phyloP scores from a whole-genome alignment of 2,888 invertebrate species.

The Nephrotoma guestfalica region DNA sequence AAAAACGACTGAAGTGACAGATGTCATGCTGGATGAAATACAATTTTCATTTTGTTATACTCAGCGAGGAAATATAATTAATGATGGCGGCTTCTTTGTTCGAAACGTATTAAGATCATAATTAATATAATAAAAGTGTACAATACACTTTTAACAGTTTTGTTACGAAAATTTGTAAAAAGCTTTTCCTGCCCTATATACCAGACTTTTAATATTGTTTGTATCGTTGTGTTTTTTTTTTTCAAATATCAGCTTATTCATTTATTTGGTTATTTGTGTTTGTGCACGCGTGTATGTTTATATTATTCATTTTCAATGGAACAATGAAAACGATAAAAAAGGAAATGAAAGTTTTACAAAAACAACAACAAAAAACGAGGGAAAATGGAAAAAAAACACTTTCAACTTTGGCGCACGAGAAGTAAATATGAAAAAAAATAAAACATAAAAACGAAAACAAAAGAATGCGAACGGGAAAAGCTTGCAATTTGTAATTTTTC shows the following conservation, averaged over 20 bases:
- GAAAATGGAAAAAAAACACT: background rate
- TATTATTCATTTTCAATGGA: background rate
- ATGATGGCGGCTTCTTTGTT: background rate
- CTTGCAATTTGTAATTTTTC: background rate
- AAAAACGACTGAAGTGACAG: background rate
- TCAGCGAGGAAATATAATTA: background rate
- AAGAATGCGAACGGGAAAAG: background rate
- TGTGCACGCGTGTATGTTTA: background rate
- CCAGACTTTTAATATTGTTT: background rate
- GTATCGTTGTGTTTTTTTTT: background rate
- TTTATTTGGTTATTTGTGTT: background rate
- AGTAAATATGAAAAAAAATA: too few relatives aligned
- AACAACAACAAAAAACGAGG: background rate
- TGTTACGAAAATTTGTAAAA: background rate
- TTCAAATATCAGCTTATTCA: background rate
- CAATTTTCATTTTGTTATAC: background rate
- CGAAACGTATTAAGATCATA: background rate
- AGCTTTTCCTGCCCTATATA: background rate
- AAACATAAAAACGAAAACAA: background rate
- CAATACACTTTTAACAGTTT: background rate
- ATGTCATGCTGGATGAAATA: background rate
- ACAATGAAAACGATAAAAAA: background rate
- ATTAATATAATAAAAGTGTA: background rate
- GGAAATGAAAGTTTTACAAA: background rate
- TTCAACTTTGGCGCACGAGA: background rate